Percentiles rank a stretch among this genome's conserved stretches.
These are phyloP conservation scores for Danio aesculapii DNA, from an alignment of 2,797 vertebrate genomes.

Conservation along the genomic window DNA sequence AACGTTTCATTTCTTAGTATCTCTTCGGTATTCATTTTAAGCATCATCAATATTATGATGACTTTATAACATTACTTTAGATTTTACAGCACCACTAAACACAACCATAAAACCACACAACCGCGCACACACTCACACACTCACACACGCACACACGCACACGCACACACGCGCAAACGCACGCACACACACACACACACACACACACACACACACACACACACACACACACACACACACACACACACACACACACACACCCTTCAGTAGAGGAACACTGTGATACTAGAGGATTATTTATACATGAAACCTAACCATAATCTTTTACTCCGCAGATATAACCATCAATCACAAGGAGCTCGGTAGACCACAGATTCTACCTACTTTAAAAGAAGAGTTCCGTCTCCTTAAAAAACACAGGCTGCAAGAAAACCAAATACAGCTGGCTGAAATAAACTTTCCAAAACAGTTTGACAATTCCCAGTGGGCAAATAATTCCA, in stretches of 20 bases:
- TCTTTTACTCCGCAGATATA: constrained; percentile 16
- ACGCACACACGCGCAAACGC: too few relatives aligned
- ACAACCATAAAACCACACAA: background rate
- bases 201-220: background rate
- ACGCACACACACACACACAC: background rate
- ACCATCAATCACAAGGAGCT: constrained; percentile 25
- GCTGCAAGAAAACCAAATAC: background rate
- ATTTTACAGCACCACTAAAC: constrained; percentile 3
- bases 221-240: background rate
- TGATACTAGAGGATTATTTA: constrained; percentile 21
- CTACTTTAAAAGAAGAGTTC: background rate
- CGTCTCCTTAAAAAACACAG: background rate
- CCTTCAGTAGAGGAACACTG: background rate
- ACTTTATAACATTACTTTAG: constrained; percentile 7
- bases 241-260: background rate
- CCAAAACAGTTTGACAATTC: background rate
- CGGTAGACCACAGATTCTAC: constrained; percentile 1
- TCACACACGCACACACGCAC: background rate
- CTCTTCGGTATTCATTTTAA: background rate
- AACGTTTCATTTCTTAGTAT: background rate
- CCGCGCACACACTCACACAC: background rate
- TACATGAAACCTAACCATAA: constrained; percentile 19
- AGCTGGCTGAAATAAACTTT: constrained; percentile 16
- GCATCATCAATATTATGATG: constrained; percentile 2
- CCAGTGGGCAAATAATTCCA: constrained; percentile 5